These are phyloP conservation scores for Thysanoteuthis rhombus DNA, from an alignment of 2,888 invertebrate species.

Conservation along the genomic window DNA sequence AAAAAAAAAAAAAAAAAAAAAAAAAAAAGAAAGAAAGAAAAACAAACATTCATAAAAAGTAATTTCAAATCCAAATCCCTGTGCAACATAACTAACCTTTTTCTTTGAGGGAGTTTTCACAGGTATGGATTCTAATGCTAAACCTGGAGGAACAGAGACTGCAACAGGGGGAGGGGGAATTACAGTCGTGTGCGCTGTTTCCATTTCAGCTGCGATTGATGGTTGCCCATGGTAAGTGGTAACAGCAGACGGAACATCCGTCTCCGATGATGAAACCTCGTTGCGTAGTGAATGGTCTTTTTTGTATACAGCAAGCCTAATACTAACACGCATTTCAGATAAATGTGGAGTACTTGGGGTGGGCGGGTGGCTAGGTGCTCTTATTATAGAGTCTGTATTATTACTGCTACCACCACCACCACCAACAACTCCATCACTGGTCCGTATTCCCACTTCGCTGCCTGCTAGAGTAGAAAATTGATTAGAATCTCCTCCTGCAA, in stretches of 20 bases:
- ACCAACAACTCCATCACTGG: conserved; percentile 24
- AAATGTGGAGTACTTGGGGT: not conserved
- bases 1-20: not conserved
- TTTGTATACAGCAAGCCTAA: not conserved
- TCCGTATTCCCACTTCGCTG: not conserved
- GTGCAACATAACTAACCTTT: conserved; percentile 37
- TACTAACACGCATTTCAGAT: conserved; percentile 22
- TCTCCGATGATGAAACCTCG: conserved; percentile 1
- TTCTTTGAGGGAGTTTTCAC: conserved; percentile 39
- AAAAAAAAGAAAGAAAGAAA: not conserved
- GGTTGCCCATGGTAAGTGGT: conserved; percentile 22
- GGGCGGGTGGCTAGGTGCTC: conserved; percentile 12
- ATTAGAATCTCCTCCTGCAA: conserved; percentile 16
- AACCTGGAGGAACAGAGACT: not conserved
- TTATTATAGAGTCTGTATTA: conserved; percentile 18
- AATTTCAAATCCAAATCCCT: not conserved
- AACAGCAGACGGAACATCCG: not conserved
- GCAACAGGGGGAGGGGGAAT: not conserved
- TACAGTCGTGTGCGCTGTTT: not conserved
- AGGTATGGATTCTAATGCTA: conserved; percentile 31
- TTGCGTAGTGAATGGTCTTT: conserved; percentile 26
- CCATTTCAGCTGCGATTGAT: not conserved
- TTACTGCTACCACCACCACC: not conserved
- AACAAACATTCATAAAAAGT: not conserved
- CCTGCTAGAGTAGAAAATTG: conserved; percentile 21